Evolutionary conservation across 2,888 invertebrate species (phyloP).

Genomic region (Sussaba pulchella): DNA sequence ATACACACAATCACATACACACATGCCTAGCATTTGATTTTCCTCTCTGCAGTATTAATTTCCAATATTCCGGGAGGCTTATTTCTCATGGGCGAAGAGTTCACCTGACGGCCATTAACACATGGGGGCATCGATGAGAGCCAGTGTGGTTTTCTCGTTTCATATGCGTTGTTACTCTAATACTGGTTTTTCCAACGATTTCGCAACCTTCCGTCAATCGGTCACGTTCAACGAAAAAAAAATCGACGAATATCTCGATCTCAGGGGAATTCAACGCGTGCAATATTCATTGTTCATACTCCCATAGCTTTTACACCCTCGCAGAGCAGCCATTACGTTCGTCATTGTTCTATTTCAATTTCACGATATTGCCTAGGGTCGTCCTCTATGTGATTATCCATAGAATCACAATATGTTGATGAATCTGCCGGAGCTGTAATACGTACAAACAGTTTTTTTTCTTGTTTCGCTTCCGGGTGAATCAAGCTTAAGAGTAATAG

Average conservation of each 20-base stretch:
- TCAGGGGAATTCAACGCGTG: slow-evolving; percentile 3
- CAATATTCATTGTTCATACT: slow-evolving; percentile 34
- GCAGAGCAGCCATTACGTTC: background rate
- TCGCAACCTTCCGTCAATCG: slow-evolving; percentile 16
- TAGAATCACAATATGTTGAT: too few species aligned
- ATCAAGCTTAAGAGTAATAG: too few species aligned
- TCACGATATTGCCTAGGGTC: background rate
- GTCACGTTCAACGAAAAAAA: slow-evolving; percentile 6
- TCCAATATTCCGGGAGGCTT: slow-evolving; percentile 54
- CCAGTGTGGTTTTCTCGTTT: background rate
- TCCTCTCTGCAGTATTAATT: slow-evolving; percentile 58
- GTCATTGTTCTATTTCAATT: background rate
- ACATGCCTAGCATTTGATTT: slow-evolving; percentile 10
- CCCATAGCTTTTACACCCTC: background rate
- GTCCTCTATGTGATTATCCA: too few species aligned
- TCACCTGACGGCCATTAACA: background rate
- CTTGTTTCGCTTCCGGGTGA: too few species aligned
- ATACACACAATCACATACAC: background rate
- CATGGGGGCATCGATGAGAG: slow-evolving; percentile 26
- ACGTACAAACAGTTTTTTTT: too few species aligned
- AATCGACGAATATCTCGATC: slow-evolving; percentile 6
- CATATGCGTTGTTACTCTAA: slow-evolving; percentile 18
- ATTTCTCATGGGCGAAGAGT: slow-evolving; percentile 45
- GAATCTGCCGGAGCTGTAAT: too few species aligned
- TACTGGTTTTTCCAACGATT: slow-evolving; percentile 25